Evolutionary conservation across 2,113 vertebrate genomes (phyloP).

Genomic region (Tachycineta bicolor): DNA sequence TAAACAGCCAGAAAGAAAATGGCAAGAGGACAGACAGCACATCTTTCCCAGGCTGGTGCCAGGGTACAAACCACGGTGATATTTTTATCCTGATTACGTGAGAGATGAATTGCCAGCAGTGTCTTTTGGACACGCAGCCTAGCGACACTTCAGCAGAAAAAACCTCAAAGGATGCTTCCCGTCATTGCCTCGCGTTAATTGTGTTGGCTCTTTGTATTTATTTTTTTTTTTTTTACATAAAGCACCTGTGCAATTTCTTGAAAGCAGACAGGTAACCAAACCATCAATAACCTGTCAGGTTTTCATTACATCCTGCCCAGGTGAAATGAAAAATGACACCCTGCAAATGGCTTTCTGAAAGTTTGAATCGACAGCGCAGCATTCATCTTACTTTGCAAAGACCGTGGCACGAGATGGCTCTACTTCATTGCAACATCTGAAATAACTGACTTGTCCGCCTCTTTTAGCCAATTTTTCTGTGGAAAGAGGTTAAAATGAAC

Average conservation of each 20-base stretch:
- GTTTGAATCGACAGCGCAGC: not conserved
- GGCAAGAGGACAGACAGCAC: slow-evolving; percentile 18
- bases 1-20: slow-evolving; percentile 53
- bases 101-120: slow-evolving; percentile 10
- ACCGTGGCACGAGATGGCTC: slow-evolving; percentile 3
- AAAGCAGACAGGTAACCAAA: slow-evolving; percentile 37
- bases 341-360: slow-evolving; percentile 57
- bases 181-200: slow-evolving; percentile 34
- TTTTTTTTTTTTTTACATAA: not conserved
- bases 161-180: slow-evolving; percentile 25
- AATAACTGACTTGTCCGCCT: not conserved
- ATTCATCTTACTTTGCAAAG: slow-evolving; percentile 45
- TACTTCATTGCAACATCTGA: slow-evolving; percentile 2
- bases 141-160: slow-evolving; percentile 23
- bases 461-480: not conserved
- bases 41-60: slow-evolving; percentile 13
- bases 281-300: slow-evolving; percentile 9
- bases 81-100: slow-evolving; percentile 33
- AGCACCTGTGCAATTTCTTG: slow-evolving; percentile 40
- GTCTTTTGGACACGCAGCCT: not conserved
- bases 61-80: not conserved
- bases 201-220: slow-evolving; percentile 5
- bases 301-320: slow-evolving; percentile 38
- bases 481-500: not conserved
- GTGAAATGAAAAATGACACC: slow-evolving; percentile 45